Evolutionary conservation across 2,888 invertebrate genomes (phyloP).

Genomic region (Pyrrhosoma nymphula): DNA sequence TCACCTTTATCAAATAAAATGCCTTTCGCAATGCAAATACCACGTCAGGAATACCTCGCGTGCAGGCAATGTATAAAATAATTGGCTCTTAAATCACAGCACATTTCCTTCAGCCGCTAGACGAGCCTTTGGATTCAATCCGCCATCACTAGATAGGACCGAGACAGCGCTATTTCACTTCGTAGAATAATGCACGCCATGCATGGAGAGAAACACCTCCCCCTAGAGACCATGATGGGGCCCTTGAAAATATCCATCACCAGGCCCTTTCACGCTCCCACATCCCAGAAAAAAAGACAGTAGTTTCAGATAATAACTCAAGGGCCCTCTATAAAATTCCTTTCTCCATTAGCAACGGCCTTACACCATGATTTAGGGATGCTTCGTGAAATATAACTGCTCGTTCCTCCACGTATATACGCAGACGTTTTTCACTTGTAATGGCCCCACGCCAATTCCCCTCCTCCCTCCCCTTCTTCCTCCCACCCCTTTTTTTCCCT

Average conservation of each 20-base stretch:
- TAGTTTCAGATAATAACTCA: constrained; percentile 27
- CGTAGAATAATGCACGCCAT: neutral
- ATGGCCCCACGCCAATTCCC: constrained; percentile 61
- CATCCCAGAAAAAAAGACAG: neutral
- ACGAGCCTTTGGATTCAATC: neutral
- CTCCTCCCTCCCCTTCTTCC: neutral
- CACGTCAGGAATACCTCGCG: neutral
- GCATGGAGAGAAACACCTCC: neutral
- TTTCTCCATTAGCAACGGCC: constrained; percentile 56
- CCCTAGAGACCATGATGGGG: neutral
- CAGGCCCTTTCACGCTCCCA: neutral
- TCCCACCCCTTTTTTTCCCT: neutral
- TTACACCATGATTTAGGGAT: constrained; percentile 58
- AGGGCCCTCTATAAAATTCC: constrained; percentile 45
- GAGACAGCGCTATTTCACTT: neutral
- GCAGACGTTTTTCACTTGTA: constrained; percentile 60
- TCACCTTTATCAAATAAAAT: no score
- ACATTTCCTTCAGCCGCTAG: neutral
- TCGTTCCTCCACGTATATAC: constrained; percentile 41
- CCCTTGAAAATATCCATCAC: neutral
- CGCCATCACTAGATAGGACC: neutral
- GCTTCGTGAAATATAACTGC: constrained; percentile 51
- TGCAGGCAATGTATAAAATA: neutral
- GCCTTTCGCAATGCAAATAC: neutral
- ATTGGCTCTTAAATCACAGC: neutral